Conservation (phyloP, 1,140 invertebrate species). For the Oryctes rhinoceros region DNA sequence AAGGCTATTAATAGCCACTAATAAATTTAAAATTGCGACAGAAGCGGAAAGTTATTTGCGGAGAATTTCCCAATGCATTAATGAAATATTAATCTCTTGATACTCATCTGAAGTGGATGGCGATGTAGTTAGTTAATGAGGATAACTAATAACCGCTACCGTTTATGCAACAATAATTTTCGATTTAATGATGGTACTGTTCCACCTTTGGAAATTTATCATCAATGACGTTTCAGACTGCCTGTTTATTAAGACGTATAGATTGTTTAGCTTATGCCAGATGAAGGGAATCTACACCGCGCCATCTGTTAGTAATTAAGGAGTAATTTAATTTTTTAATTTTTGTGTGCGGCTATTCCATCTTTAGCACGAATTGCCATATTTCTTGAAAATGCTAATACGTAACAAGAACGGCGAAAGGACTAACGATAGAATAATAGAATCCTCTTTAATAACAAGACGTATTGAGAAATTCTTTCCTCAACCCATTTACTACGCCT, state of each 20-base stretch:
- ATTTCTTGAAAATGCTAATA: too few relatives aligned
- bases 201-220: neutral
- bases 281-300: too few relatives aligned
- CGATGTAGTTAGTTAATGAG: neutral
- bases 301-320: too few relatives aligned
- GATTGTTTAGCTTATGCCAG: neutral
- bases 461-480: neutral
- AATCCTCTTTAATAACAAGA: neutral
- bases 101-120: neutral
- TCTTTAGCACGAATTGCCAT: too few relatives aligned
- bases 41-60: neutral
- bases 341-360: too few relatives aligned
- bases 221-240: neutral
- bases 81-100: neutral
- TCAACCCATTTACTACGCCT: too few relatives aligned
- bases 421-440: too few relatives aligned
- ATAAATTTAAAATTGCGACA: slow-evolving; percentile 33
- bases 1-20: neutral
- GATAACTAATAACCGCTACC: neutral
- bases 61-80: neutral
- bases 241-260: neutral
- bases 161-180: slow-evolving; percentile 25
- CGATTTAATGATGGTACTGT: slow-evolving; percentile 2
- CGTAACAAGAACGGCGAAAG: too few relatives aligned
- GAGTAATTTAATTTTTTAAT: too few relatives aligned